These are phyloP conservation scores for Dendrolimus punctatus DNA, from an alignment of 1,140 invertebrate genomes.

Conservation along the genomic window DNA sequence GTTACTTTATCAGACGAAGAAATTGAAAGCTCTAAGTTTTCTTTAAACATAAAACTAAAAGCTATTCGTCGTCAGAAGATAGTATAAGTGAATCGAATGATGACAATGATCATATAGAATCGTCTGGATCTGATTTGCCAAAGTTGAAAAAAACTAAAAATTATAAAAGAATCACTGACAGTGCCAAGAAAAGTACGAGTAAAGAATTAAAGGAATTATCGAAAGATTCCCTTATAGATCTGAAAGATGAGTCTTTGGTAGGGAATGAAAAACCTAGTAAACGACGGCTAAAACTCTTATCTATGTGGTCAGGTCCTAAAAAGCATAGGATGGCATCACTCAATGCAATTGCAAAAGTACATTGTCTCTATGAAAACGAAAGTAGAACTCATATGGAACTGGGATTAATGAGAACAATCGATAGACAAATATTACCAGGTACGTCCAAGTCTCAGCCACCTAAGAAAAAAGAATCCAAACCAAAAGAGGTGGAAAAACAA, in stretches of 20 bases:
- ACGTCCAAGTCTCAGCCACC: slow-evolving; percentile 39
- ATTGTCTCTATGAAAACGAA: slow-evolving; percentile 93
- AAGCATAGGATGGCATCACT: slow-evolving; percentile 88
- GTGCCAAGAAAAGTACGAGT: slow-evolving; percentile 44
- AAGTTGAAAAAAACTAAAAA: slow-evolving; percentile 56
- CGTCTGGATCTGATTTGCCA: slow-evolving; percentile 45
- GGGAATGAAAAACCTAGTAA: slow-evolving; percentile 62
- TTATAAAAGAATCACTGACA: slow-evolving; percentile 55
- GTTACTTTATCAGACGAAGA: slow-evolving; percentile 49
- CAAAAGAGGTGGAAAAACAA: slow-evolving; percentile 53
- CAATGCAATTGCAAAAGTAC: slow-evolving; percentile 93
- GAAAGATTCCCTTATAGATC: slow-evolving; percentile 56
- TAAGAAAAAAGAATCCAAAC: slow-evolving; percentile 59
- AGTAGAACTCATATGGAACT: slow-evolving; percentile 79
- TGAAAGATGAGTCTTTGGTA: slow-evolving; percentile 51
- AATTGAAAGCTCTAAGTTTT: slow-evolving; percentile 54
- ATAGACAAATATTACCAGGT: slow-evolving; percentile 45
- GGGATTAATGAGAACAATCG: slow-evolving; percentile 68
- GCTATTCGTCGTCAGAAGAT: slow-evolving; percentile 59
- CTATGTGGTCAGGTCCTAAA: slow-evolving; percentile 78
- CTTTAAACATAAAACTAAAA: slow-evolving; percentile 48
- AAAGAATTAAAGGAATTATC: slow-evolving; percentile 65
- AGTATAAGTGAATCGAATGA: slow-evolving; percentile 61
- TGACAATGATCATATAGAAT: slow-evolving; percentile 57
- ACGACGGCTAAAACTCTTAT: slow-evolving; percentile 56